Percentiles rank a stretch among this genome's conserved stretches.
phyloP scores from a whole-genome alignment of 1,140 invertebrate genomes.

The roundworm (Caenorhabditis elegans) region DNA sequence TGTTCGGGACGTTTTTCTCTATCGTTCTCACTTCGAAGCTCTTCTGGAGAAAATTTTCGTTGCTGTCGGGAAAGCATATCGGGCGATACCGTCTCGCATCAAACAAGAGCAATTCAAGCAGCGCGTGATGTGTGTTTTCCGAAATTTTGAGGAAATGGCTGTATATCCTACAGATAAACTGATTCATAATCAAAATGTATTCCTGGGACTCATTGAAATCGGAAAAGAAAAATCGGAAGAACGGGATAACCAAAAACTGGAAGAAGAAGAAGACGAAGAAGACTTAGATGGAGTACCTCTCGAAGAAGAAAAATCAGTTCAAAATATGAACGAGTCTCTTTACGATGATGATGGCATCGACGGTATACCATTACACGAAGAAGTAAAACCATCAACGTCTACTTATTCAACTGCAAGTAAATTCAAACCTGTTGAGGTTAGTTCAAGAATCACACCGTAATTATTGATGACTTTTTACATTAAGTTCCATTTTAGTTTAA shows the following conservation, averaged over 20 bases:
- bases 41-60: conserved; percentile 84
- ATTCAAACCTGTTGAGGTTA: conserved; percentile 27
- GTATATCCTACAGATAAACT: conserved; percentile 93
- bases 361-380: conserved; percentile 51
- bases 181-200: conserved; percentile 84
- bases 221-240: conserved; percentile 19
- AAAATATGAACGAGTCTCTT: neutral
- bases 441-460: neutral
- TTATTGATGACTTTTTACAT: too few relatives aligned
- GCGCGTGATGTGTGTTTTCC: conserved; percentile 86
- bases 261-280: conserved; percentile 48
- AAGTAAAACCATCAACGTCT: conserved; percentile 59
- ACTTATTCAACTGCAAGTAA: conserved; percentile 52
- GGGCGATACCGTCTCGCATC: conserved; percentile 80
- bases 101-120: conserved; percentile 95
- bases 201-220: conserved; percentile 74
- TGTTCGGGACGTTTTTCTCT: conserved; percentile 94
- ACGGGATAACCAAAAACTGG: conserved; percentile 27
- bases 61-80: conserved; percentile 77
- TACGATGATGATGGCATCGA: conserved; percentile 47
- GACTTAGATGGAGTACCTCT: conserved; percentile 51
- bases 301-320: neutral
- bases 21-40: conserved; percentile 83
- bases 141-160: conserved; percentile 96
- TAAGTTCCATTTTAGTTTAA: too few relatives aligned